phyloP scores from a whole-genome alignment of 2,797 vertebrate species.

The Dendrocincla fuliginosa region DNA sequence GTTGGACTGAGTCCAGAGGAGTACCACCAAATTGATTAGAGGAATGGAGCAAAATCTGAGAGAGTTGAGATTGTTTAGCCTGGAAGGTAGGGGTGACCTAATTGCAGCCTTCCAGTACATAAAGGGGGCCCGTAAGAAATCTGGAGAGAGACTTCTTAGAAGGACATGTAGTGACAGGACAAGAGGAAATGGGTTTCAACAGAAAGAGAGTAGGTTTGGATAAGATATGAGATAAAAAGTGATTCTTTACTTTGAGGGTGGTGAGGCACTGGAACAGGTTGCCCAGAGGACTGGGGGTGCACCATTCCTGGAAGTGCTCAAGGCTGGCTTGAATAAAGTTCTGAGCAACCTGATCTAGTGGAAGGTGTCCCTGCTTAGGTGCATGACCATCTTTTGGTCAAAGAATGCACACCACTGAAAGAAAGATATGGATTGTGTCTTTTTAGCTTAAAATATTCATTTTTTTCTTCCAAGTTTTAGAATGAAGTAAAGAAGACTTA shows the following conservation, averaged over 20 bases:
- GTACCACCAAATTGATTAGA: not conserved
- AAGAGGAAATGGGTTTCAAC: not conserved
- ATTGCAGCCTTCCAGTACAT: not conserved
- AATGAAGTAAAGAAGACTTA: not conserved
- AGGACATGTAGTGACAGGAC: not conserved
- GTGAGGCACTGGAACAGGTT: not conserved
- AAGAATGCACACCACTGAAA: not conserved
- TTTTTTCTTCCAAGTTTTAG: not conserved
- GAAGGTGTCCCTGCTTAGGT: not conserved
- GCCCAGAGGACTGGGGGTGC: not conserved
- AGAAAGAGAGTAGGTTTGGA: not conserved
- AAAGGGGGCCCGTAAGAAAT: not conserved
- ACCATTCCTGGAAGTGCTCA: not conserved
- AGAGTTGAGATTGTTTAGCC: not conserved
- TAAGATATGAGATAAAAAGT: not conserved
- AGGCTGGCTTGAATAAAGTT: fast-evolving
- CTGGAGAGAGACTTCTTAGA: not conserved
- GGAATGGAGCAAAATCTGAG: not conserved
- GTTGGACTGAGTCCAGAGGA: not conserved
- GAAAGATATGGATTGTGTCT: not conserved
- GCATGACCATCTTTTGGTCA: not conserved
- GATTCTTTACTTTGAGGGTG: not conserved
- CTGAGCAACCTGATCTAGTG: fast-evolving
- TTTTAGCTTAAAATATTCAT: not conserved
- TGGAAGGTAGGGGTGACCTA: not conserved